Percentiles rank a stretch among this genome's conserved stretches.
phyloP scores from a whole-genome alignment of 1,140 invertebrate genomes.

The Harlomillsia oculata region DNA sequence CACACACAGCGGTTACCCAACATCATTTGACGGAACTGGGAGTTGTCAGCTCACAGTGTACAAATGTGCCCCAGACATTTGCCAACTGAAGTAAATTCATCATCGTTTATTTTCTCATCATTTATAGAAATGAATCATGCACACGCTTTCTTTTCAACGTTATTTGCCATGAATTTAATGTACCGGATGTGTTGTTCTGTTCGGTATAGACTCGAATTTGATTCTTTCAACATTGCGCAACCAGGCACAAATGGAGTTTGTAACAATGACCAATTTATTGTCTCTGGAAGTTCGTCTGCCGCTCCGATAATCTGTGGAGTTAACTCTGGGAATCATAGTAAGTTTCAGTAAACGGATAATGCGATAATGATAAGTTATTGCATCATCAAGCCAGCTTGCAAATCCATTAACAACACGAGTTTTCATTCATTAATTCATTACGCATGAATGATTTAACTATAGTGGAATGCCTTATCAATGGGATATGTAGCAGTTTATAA shows the following conservation, averaged over 20 bases:
- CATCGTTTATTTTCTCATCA: too few species aligned
- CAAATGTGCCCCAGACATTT: slow-evolving; percentile 63
- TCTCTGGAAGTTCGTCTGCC: slow-evolving; percentile 63
- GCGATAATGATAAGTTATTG: background rate
- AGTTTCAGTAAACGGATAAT: slow-evolving; percentile 39
- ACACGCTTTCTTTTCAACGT: too few species aligned
- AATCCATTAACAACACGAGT: too few species aligned
- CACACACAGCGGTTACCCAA: slow-evolving; percentile 67
- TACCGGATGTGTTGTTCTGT: background rate
- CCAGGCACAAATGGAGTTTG: slow-evolving; percentile 70
- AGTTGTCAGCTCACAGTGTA: slow-evolving; percentile 71
- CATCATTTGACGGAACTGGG: slow-evolving; percentile 59
- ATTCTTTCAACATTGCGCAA: slow-evolving; percentile 58
- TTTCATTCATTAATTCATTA: too few species aligned
- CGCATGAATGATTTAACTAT: too few species aligned
- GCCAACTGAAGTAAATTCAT: slow-evolving; percentile 60
- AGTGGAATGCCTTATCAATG: too few species aligned
- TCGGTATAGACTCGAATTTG: slow-evolving; percentile 62
- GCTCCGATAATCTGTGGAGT: slow-evolving; percentile 68
- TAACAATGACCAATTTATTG: slow-evolving; percentile 71
- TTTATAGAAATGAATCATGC: too few species aligned
- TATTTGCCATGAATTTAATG: too few species aligned
- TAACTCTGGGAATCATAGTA: slow-evolving; percentile 75
- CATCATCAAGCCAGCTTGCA: too few species aligned
- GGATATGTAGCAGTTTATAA: too few species aligned